A percentile compares a stretch with the other conserved stretches of the same genome.
These are phyloP conservation scores for Aradophagus sp. DNA, from an alignment of 1,140 invertebrate genomes.

Conservation along the genomic window DNA sequence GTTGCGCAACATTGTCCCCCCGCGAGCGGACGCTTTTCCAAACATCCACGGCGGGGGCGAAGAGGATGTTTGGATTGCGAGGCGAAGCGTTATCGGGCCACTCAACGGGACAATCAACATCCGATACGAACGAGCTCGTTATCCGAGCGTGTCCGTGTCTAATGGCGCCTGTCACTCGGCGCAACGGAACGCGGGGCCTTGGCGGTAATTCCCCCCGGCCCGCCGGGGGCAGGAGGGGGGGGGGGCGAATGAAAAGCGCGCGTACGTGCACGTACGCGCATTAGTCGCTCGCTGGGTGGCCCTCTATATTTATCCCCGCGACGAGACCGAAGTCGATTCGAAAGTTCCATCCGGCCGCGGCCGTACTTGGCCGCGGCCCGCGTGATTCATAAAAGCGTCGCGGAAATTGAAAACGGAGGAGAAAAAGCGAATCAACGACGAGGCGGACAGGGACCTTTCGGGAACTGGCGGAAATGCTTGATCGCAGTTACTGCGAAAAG, in stretches of 20 bases:
- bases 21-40: conserved; percentile 21
- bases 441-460: too few species aligned
- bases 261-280: conserved; percentile 56
- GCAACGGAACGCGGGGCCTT: conserved; percentile 38
- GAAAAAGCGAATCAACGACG: too few species aligned
- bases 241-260: too few species aligned
- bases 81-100: conserved; percentile 15
- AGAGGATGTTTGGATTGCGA: conserved; percentile 33
- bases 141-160: conserved; percentile 47
- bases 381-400: conserved; percentile 22
- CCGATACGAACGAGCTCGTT: conserved; percentile 37
- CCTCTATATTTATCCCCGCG: conserved; percentile 69
- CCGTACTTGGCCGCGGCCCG: conserved; percentile 48
- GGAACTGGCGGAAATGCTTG: conserved; percentile 1
- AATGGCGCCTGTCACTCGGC: conserved; percentile 57
- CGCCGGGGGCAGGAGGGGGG: conserved; percentile 39
- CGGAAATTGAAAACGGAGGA: too few species aligned
- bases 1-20: conserved; percentile 24
- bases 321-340: conserved; percentile 66
- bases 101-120: conserved; percentile 13
- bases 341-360: conserved; percentile 57
- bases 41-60: conserved; percentile 14
- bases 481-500: too few species aligned
- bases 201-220: conserved; percentile 6
- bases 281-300: conserved; percentile 69